Evolutionary conservation across 1,140 invertebrate species (phyloP).

Genomic region (Pseudomyrmex pallidus): DNA sequence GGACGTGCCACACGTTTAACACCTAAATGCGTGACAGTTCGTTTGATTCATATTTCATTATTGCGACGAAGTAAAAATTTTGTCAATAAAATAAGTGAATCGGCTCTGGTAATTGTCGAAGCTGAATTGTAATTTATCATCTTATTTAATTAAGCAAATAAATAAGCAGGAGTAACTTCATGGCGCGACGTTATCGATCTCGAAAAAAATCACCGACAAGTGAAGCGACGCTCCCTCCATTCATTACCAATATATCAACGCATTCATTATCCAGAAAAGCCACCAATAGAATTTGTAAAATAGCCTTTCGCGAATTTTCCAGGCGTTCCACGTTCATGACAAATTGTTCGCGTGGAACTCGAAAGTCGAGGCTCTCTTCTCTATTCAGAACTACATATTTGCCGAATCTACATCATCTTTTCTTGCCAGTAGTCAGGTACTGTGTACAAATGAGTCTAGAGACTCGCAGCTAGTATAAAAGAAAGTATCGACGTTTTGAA

Average conservation of each 20-base stretch:
- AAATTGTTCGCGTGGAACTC: neutral
- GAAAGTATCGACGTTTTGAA: no score
- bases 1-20: constrained; percentile 10
- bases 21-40: neutral
- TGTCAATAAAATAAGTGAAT: neutral
- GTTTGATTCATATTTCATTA: constrained; percentile 3
- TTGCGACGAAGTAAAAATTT: neutral
- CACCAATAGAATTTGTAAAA: constrained; percentile 49
- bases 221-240: constrained; percentile 1
- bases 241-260: constrained; percentile 52
- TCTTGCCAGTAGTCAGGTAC: no score
- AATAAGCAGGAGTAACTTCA: neutral
- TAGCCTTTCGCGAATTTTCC: constrained; percentile 62
- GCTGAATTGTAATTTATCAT: neutral
- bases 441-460: no score
- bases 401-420: no score
- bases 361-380: neutral
- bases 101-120: neutral
- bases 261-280: constrained; percentile 22
- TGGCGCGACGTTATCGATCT: neutral
- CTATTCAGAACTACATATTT: no score
- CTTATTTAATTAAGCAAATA: neutral
- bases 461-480: no score
- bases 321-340: constrained; percentile 10
- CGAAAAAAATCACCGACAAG: constrained; percentile 26